Evolutionary conservation across 2,888 invertebrate species (phyloP).

Genomic region (Epicampocera succincta): DNA sequence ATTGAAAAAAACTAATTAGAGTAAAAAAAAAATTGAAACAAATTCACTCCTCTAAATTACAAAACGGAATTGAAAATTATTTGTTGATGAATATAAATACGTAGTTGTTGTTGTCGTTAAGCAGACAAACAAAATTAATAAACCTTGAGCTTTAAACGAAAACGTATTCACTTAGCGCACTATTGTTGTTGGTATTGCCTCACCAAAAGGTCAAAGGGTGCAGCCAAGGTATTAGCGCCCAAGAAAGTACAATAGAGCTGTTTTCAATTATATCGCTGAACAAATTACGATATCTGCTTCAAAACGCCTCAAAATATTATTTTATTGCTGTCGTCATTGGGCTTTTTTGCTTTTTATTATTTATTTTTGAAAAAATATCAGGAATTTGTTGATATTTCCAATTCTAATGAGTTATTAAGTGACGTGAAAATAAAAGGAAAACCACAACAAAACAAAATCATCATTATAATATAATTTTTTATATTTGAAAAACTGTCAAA

Average conservation of each 20-base stretch:
- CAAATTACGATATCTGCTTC: background rate
- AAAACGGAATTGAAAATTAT: conserved; percentile 1
- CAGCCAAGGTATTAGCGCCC: conserved; percentile 3
- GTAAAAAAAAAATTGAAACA: background rate
- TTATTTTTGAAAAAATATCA: background rate
- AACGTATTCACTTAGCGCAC: conserved; percentile 1
- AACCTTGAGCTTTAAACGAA: conserved; percentile 20
- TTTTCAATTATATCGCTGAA: background rate
- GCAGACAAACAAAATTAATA: background rate
- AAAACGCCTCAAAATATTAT: background rate
- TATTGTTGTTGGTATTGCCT: background rate
- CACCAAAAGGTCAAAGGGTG: conserved; percentile 42
- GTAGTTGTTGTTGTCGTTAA: background rate
- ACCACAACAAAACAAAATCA: background rate
- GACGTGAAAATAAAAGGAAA: background rate
- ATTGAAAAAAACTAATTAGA: conserved; percentile 4
- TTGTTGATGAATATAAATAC: background rate
- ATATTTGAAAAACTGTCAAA: too few relatives aligned
- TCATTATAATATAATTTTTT: too few relatives aligned
- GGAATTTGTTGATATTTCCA: background rate
- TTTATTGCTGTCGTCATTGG: conserved; percentile 16
- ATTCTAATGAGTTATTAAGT: background rate
- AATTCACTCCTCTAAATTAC: background rate
- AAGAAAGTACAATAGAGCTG: background rate
- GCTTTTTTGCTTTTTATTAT: too few relatives aligned